These are phyloP conservation scores for Jordanella pulchra DNA, from an alignment of 2,797 vertebrate species.

Conservation along the genomic window DNA sequence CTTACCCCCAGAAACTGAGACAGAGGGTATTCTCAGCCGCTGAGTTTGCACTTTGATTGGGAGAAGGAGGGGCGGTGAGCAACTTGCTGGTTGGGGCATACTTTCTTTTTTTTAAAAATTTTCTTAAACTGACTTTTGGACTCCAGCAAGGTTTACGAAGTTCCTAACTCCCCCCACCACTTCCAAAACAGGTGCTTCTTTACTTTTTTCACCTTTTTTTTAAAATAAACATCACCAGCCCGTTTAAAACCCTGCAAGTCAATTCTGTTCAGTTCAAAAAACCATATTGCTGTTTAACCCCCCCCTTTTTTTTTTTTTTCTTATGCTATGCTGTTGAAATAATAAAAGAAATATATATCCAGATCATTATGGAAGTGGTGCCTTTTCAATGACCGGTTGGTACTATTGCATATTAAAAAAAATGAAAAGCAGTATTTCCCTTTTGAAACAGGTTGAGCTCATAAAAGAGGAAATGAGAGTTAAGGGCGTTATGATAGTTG, in stretches of 20 bases:
- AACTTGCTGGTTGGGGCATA: slow-evolving; percentile 56
- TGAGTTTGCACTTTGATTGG: slow-evolving; percentile 56
- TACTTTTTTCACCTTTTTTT: slow-evolving; percentile 12
- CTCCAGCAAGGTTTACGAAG: slow-evolving; percentile 63
- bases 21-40: slow-evolving; percentile 46
- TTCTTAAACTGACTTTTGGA: slow-evolving; percentile 72
- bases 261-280: slow-evolving; percentile 58
- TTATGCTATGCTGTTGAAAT: slow-evolving; percentile 80
- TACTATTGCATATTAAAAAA: neutral
- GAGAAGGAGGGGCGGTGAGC: slow-evolving; percentile 16
- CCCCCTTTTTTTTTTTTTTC: neutral
- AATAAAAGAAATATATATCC: slow-evolving; percentile 78
- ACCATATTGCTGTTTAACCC: slow-evolving; percentile 57
- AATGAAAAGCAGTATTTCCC: slow-evolving; percentile 12
- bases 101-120: no score
- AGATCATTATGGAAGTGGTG: slow-evolving; percentile 66
- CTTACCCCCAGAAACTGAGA: slow-evolving; percentile 30
- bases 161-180: slow-evolving; percentile 27
- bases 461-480: slow-evolving; percentile 22
- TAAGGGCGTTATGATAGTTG: slow-evolving; percentile 14
- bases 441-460: slow-evolving; percentile 12
- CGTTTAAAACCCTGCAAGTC: slow-evolving; percentile 49
- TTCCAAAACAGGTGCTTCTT: slow-evolving; percentile 58
- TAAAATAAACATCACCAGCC: slow-evolving; percentile 35
- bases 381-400: slow-evolving; percentile 62